Evolutionary conservation across 2,797 vertebrate species (phyloP).

Genomic region (Eulemur mongoz): DNA sequence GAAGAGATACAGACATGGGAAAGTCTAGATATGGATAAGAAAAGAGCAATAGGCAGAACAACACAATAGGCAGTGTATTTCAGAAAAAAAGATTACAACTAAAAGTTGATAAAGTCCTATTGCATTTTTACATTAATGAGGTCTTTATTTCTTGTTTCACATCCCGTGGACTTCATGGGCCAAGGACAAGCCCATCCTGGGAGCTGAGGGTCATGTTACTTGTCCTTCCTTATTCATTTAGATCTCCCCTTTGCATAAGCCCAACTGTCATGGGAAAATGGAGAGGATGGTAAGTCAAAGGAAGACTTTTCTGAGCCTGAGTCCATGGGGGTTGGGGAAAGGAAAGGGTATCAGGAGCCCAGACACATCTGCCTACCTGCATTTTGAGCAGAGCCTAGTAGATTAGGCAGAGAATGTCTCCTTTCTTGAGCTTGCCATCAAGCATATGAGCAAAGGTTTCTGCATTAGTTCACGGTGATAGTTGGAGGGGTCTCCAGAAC

Average conservation of each 20-base stretch:
- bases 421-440: background rate
- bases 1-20: slow-evolving; percentile 18
- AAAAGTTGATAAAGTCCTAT: background rate
- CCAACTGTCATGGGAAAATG: background rate
- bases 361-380: background rate
- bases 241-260: background rate
- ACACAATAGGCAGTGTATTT: background rate
- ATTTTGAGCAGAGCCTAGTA: background rate
- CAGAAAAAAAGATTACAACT: background rate
- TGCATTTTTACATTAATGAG: slow-evolving; percentile 26
- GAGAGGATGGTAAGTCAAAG: background rate
- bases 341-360: background rate
- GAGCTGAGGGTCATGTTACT: background rate
- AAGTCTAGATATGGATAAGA: slow-evolving; percentile 50
- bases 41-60: background rate
- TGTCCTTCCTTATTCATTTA: background rate
- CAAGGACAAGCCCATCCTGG: background rate
- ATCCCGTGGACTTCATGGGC: background rate
- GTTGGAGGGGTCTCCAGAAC: background rate
- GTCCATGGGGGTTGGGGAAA: background rate
- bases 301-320: background rate
- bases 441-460: background rate
- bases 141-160: background rate
- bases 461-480: background rate
- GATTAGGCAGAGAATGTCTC: background rate